Conservation (phyloP, 2,888 invertebrate species). For the Nemotelus nigrinus region DNA sequence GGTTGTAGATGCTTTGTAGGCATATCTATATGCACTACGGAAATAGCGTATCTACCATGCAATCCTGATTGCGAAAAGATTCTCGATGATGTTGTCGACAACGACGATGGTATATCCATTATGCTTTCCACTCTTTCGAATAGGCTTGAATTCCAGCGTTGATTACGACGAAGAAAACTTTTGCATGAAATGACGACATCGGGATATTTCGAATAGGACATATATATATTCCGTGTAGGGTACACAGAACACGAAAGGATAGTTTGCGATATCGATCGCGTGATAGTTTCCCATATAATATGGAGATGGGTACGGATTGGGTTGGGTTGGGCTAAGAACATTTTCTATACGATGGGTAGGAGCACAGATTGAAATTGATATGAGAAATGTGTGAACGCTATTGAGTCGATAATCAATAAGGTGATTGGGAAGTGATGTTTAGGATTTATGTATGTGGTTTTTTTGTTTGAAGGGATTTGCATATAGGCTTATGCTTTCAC, state of each 20-base stretch:
- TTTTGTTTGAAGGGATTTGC: too few species aligned
- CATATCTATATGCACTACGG: too few species aligned
- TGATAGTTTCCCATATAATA: slow-evolving; percentile 18
- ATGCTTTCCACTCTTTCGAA: slow-evolving; percentile 27
- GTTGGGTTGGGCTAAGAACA: background rate
- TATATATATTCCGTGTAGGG: slow-evolving; percentile 4
- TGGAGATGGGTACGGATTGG: background rate
- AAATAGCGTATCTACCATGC: too few species aligned
- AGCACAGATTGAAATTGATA: slow-evolving; percentile 1
- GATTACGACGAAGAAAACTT: slow-evolving; percentile 11
- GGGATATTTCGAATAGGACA: slow-evolving; percentile 13
- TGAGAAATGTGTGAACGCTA: background rate
- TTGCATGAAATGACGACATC: slow-evolving; percentile 38
- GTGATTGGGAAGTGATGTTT: background rate
- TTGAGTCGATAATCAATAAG: background rate
- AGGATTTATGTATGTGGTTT: too few species aligned
- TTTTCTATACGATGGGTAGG: slow-evolving; percentile 1
- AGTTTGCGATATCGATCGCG: slow-evolving; percentile 24
- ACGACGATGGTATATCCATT: slow-evolving; percentile 34
- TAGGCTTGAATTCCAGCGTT: slow-evolving; percentile 31
- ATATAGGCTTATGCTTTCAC: too few species aligned
- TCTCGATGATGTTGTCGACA: slow-evolving; percentile 30
- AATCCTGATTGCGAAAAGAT: slow-evolving; percentile 32
- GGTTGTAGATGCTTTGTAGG: too few species aligned
- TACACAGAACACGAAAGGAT: slow-evolving; percentile 24